phyloP scores from a whole-genome alignment of 2,888 invertebrate genomes.

The Ellobium chinense region DNA sequence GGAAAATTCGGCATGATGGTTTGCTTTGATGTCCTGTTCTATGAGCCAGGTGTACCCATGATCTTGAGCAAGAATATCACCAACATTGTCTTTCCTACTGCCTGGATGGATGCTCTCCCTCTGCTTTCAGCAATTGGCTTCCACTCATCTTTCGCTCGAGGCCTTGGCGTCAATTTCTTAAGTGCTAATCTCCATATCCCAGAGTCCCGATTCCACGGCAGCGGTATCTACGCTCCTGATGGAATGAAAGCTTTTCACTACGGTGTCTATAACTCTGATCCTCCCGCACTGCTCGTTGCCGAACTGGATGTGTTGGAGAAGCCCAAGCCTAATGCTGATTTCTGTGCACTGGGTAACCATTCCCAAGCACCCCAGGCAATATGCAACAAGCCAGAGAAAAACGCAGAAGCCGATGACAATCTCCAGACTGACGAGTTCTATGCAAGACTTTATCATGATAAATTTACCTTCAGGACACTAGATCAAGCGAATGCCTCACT shows the following conservation, averaged over 20 bases:
- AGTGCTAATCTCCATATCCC: constrained; percentile 86
- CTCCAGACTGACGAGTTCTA: constrained; percentile 38
- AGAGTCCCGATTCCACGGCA: constrained; percentile 81
- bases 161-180: constrained; percentile 85
- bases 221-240: constrained; percentile 85
- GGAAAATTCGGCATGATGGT: constrained; percentile 84
- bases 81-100: constrained; percentile 85
- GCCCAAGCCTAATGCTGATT: constrained; percentile 3
- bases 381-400: background rate
- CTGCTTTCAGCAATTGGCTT: constrained; percentile 73
- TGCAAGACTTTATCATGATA: constrained; percentile 56
- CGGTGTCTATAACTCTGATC: constrained; percentile 33
- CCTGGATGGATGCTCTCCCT: constrained; percentile 92
- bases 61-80: constrained; percentile 81
- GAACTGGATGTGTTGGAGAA: constrained; percentile 48
- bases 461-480: constrained; percentile 57
- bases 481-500: constrained; percentile 43
- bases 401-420: background rate
- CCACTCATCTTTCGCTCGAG: constrained; percentile 86
- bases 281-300: constrained; percentile 54
- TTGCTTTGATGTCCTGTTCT: constrained; percentile 90
- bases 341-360: background rate
- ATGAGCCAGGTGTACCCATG: constrained; percentile 84
- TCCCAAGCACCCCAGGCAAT: background rate
- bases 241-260: constrained; percentile 53